Base-by-base conservation (phyloP, 1,140 invertebrate species). In the Solenopsis invicta region DNA sequence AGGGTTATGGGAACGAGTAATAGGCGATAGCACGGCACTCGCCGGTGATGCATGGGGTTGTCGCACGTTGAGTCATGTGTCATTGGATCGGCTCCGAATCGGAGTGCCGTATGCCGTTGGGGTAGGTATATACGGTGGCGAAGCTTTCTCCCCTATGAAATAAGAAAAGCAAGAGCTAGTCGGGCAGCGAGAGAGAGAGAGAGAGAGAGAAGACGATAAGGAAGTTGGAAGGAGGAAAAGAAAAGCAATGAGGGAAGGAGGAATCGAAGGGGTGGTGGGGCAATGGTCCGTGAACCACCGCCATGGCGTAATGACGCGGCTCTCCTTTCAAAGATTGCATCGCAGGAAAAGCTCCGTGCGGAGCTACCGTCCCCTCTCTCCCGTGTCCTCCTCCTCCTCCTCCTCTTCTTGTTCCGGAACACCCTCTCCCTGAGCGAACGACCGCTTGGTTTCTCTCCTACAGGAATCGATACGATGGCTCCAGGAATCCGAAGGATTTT, bases 281-380 rank as follows among this genome's bases (percentile, higher is more conserved):
- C 94, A 95, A 95, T 95, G 94, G 94, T 89, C 94, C 94, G 93
- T 95, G 94, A 95, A 95, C 93, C 92, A 93, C 93, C 92, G 92
- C 93, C 89, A 92, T 91, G 93, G 91, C 93, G 94, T 95, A 95
- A 95, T 95, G 95, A 95, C 93, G 95, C 95, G 94, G 93, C 92
- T 95, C 95, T 95, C 94, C 93, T 95, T 95, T 95, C 94, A 95
- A 95, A 95, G 95, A 95, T 95, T 95, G 94, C 95, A 95, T 95
- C 94, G 93, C 92, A 94, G 94, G 94, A 95, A 95, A 95, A 94
- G 94, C 94, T 93, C 89, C 87, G 89, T 89, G 82, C 88, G 90
- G 92, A 93, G 89, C 87, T 67, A 62, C 81, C 34, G 81, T 37
- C 50, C 41, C 90, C 84, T 69, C 59, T 69, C 81, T 52, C 29